These are phyloP conservation scores for Sphaerodactylus townsendi DNA, from an alignment of 2,113 vertebrate species.

Conservation along the genomic window DNA sequence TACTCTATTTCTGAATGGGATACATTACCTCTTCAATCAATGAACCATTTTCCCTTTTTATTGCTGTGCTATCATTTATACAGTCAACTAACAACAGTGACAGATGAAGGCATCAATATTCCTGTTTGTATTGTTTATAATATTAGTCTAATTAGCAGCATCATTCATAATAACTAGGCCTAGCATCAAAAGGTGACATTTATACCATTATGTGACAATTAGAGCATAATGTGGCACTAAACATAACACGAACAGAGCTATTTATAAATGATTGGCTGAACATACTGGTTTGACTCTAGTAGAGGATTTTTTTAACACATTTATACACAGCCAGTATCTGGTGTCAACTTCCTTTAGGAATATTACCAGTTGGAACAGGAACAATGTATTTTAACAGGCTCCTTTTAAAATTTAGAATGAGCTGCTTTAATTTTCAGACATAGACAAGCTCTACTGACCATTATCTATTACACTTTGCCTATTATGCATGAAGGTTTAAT, in stretches of 20 bases:
- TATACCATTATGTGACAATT: constrained; percentile 27
- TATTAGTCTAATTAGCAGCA: constrained; percentile 49
- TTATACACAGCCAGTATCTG: not conserved
- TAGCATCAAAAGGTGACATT: constrained; percentile 23
- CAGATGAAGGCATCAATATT: constrained; percentile 35
- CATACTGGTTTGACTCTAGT: not conserved
- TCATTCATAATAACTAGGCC: constrained; percentile 43
- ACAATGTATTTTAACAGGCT: not conserved
- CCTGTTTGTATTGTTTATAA: constrained; percentile 41
- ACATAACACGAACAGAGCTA: constrained; percentile 14
- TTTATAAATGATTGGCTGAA: constrained; percentile 30
- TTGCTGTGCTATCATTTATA: constrained; percentile 32
- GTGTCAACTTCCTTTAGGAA: not conserved
- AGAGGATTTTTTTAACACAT: constrained; percentile 4
- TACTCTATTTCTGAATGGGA: constrained; percentile 37
- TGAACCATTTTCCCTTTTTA: constrained; percentile 25
- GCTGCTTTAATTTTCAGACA: not conserved
- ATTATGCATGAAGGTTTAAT: not conserved
- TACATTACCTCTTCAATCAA: constrained; percentile 32
- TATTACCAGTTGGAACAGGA: not conserved
- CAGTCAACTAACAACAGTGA: constrained; percentile 39
- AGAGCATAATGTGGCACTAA: constrained; percentile 18
- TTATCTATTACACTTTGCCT: constrained; percentile 4
- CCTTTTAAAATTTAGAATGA: not conserved
- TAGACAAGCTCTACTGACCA: not conserved